Base-by-base conservation (phyloP, 2,797 vertebrate species). In the Dendrocincla tyrannina region DNA sequence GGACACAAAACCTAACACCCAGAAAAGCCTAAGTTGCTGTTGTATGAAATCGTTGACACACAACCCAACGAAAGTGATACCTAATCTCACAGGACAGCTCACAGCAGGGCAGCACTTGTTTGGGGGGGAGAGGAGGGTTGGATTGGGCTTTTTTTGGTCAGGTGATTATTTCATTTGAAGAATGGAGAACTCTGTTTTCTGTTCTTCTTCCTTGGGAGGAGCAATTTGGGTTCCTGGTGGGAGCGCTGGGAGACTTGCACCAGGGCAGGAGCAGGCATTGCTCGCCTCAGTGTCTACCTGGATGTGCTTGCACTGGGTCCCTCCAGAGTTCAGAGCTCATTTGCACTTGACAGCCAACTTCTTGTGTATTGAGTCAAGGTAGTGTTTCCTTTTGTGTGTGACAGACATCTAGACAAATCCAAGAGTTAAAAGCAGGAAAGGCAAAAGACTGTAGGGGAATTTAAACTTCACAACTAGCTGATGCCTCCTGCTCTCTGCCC, bases 241-340 rank as follows among this genome's bases (percentile, higher is more conserved):
- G n/a, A 64, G 17, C 1, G 0, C 19, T 32, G 46, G 11, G 17
- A 46, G 23, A 27, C 7, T 39, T 35, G 8, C 7, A 35, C 13
- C 5, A 0, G 17, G 37, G 32, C 33, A n/a, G 30, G 20, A 58
- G 35, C 55, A 49, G 18, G 9, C 17, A 7, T 28, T 47, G 46
- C 58, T 94, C 12, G 4, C 13, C 56, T 60, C 37, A 17, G 8
- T 49, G 37, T 6, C 1, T 41, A 9, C 41, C 49, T 6, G 0
- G 2, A 2, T 14, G 3, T 64, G 37, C 42, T 32, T 77, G 39
- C 25, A 10, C 52, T 73, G 58, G 15, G 11, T 18, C 9, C 13
- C 18, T 1, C 4, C 0, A 7, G 39, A 66, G 22, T 60, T 47
- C 33, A 33, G n/a, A 73, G 42, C 35, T 86, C 2, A 0, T 72